These are phyloP conservation scores for Capreolus pygargus DNA, from an alignment of 2,113 vertebrate genomes.

Conservation along the genomic window DNA sequence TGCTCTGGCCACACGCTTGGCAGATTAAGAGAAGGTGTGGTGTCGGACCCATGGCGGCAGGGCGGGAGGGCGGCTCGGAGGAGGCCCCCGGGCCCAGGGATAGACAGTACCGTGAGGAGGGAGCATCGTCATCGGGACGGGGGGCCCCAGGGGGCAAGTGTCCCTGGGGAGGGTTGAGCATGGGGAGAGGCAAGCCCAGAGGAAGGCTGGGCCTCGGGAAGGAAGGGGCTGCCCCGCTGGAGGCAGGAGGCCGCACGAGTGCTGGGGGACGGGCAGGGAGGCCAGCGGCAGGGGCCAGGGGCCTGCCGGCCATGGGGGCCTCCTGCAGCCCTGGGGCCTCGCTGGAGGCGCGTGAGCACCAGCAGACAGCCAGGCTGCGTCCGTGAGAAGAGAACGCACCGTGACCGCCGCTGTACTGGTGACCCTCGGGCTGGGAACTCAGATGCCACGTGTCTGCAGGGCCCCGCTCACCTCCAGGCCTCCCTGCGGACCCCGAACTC, in stretches of 20 bases:
- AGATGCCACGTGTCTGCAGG: rapidly evolving
- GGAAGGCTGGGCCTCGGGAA: not conserved
- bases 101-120: rapidly evolving
- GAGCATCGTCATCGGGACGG: rapidly evolving
- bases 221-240: not conserved
- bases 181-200: not conserved
- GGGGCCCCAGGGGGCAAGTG: not conserved
- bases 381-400: not conserved
- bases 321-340: not conserved
- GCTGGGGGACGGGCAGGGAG: not conserved
- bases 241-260: rapidly evolving
- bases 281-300: not conserved
- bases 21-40: not conserved
- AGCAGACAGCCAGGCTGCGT: not conserved
- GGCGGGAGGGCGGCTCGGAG: not conserved
- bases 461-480: not conserved
- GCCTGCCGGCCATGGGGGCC: not conserved
- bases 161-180: rapidly evolving
- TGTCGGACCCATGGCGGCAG: rapidly evolving
- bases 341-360: rapidly evolving
- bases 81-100: rapidly evolving
- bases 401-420: rapidly evolving
- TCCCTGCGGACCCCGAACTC: rapidly evolving
- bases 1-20: rapidly evolving
- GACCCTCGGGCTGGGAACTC: rapidly evolving